Conservation (phyloP, 2,797 vertebrate genomes). For the Lepidocolaptes lacrymiger region DNA sequence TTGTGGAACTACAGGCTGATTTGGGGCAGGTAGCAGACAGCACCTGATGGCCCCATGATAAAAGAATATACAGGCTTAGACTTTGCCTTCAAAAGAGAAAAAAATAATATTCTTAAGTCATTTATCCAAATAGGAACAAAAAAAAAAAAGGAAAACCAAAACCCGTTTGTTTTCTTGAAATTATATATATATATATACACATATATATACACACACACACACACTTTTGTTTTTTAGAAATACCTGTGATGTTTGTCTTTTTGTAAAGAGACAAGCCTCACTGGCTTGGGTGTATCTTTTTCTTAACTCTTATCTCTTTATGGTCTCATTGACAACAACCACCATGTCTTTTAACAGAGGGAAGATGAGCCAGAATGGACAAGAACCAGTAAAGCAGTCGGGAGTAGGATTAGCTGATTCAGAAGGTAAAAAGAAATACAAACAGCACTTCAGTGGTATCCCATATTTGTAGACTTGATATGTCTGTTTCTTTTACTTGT, state of each 20-base stretch:
- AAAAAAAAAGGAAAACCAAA: background rate
- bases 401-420: conserved; percentile 82
- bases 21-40: background rate
- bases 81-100: background rate
- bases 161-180: background rate
- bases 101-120: background rate
- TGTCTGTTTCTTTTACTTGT: background rate
- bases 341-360: conserved; percentile 79
- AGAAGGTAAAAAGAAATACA: conserved; percentile 83
- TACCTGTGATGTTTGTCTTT: background rate
- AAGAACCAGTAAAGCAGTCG: conserved; percentile 83
- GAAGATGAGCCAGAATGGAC: conserved; percentile 90
- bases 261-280: background rate
- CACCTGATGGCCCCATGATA: background rate
- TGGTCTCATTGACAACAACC: background rate
- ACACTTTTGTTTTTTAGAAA: background rate
- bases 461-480: background rate
- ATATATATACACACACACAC: background rate
- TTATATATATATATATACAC: background rate
- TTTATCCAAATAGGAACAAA: background rate
- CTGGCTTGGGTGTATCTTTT: background rate
- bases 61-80: background rate
- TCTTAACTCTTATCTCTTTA: background rate
- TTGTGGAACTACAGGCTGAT: background rate
- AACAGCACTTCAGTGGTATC: conserved; percentile 3